Evolutionary conservation across 2,113 vertebrate species (phyloP).

Genomic region (Kryptolebias marmoratus): DNA sequence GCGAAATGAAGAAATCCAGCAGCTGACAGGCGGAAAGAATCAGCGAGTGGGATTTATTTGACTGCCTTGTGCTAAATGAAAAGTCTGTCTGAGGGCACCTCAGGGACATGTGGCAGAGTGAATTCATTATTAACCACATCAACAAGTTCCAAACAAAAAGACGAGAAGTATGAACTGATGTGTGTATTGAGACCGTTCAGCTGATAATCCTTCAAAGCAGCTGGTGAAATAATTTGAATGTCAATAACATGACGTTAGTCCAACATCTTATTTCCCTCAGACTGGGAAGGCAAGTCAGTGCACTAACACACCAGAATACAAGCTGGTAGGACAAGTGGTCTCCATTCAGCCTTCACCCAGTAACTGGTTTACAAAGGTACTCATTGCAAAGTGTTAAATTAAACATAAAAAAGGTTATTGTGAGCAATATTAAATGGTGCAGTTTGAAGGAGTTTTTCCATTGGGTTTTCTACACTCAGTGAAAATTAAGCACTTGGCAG

Average conservation of each 20-base stretch:
- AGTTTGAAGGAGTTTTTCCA: too few relatives aligned
- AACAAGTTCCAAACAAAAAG: neutral
- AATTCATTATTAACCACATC: conserved; percentile 23
- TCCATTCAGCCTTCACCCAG: too few relatives aligned
- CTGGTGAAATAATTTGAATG: conserved; percentile 17
- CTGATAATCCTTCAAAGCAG: conserved; percentile 18
- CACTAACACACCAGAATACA: neutral
- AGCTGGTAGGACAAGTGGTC: neutral
- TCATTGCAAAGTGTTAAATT: too few relatives aligned
- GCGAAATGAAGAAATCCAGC: conserved; percentile 25
- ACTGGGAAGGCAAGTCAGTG: neutral
- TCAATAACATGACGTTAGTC: conserved; percentile 4
- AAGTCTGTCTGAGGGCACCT: conserved; percentile 25
- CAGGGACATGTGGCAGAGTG: conserved; percentile 19
- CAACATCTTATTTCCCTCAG: neutral
- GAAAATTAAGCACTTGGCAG: too few relatives aligned
- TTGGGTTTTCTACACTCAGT: too few relatives aligned
- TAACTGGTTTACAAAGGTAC: too few relatives aligned
- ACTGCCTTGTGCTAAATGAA: conserved; percentile 27
- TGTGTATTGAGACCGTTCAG: neutral
- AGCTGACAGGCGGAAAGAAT: conserved; percentile 24
- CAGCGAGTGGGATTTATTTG: conserved; percentile 6
- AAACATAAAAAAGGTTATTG: too few relatives aligned
- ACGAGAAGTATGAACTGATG: neutral
- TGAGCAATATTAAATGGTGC: too few relatives aligned